Conservation (phyloP, 2,888 invertebrate species). For the Drosophila longiperda region DNA sequence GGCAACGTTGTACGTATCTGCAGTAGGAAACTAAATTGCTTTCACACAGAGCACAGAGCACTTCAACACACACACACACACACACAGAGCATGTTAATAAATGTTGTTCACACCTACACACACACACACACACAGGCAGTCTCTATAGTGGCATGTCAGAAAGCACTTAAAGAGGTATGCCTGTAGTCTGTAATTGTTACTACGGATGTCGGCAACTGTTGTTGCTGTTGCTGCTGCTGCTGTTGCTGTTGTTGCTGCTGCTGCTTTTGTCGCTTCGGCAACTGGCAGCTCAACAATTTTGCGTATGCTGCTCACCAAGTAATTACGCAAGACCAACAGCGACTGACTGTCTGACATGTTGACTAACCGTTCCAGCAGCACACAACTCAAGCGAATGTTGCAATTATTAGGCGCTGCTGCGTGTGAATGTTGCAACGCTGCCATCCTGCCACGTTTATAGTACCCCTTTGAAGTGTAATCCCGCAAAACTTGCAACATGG, state of each 20-base stretch:
- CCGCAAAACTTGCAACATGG: constrained; percentile 18
- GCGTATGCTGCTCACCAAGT: constrained; percentile 74
- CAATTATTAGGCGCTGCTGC: constrained; percentile 58
- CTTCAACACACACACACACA: constrained; percentile 1
- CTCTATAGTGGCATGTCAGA: constrained; percentile 69
- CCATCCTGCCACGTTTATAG: constrained; percentile 50
- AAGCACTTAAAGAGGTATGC: constrained; percentile 68
- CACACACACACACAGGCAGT: constrained; percentile 30
- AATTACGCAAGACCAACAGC: constrained; percentile 68
- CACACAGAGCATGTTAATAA: constrained; percentile 71
- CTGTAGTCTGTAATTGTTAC: constrained; percentile 37
- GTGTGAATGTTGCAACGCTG: constrained; percentile 24
- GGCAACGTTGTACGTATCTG: constrained; percentile 49
- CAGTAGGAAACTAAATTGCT: constrained; percentile 76
- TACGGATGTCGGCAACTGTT: constrained; percentile 28
- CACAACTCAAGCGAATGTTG: constrained; percentile 34
- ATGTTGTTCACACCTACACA: constrained; percentile 74
- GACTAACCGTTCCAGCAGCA: constrained; percentile 41
- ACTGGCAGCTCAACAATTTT: constrained; percentile 72
- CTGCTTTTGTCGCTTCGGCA: constrained; percentile 61
- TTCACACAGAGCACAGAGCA: constrained; percentile 44
- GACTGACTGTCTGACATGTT: constrained; percentile 41
- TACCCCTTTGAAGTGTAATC: constrained; percentile 35
- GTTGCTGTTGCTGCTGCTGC: constrained; percentile 30
- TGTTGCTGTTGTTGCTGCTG: constrained; percentile 23